Evolutionary conservation across 2,797 vertebrate genomes (phyloP).

Genomic region (Onychomys torridus): DNA sequence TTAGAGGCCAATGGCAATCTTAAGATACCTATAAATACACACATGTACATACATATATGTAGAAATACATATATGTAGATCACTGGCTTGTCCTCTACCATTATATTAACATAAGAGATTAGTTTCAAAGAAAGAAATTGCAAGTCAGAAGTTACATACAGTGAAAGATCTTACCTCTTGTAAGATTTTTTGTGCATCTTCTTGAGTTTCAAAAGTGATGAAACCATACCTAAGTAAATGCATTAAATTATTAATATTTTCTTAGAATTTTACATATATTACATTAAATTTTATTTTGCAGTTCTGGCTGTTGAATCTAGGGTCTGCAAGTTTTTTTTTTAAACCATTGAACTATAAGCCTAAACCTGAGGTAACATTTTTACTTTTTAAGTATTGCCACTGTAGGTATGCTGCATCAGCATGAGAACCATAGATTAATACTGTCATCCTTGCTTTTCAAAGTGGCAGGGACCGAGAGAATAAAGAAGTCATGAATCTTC

Average conservation of each 20-base stretch:
- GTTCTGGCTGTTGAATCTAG: not conserved
- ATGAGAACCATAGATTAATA: slow-evolving; percentile 10
- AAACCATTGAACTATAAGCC: not conserved
- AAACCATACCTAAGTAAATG: slow-evolving; percentile 93
- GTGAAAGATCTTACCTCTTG: slow-evolving; percentile 86
- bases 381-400: slow-evolving; percentile 22
- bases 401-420: not conserved
- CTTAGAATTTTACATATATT: slow-evolving; percentile 13
- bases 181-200: slow-evolving; percentile 93
- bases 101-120: slow-evolving; percentile 21
- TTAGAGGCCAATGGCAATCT: slow-evolving; percentile 21
- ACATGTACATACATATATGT: too few species aligned
- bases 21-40: not conserved
- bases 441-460: not conserved
- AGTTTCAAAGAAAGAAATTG: slow-evolving; percentile 58
- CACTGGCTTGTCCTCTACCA: not conserved
- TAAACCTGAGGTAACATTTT: not conserved
- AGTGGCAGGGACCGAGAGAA: not conserved
- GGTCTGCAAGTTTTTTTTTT: not conserved
- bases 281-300: not conserved
- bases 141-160: slow-evolving; percentile 69
- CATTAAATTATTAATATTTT: slow-evolving; percentile 73
- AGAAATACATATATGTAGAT: not conserved
- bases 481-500: not conserved
- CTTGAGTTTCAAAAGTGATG: slow-evolving; percentile 92